Base-by-base conservation (phyloP, 1,140 invertebrate species). In the Camponotus pennsylvanicus region DNA sequence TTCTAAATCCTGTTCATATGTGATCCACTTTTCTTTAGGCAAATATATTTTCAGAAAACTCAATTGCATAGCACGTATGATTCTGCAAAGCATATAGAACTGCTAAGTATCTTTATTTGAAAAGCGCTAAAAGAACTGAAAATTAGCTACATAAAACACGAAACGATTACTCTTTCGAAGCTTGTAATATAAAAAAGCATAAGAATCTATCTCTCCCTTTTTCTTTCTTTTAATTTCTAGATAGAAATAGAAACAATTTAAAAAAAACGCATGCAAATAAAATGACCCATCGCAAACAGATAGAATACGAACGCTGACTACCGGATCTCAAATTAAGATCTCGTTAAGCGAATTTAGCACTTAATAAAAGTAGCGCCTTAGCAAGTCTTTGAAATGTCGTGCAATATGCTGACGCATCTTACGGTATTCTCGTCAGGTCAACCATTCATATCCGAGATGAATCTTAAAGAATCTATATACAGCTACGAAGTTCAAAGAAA, bases 11-110 rank as follows among this genome's bases (percentile, higher is more conserved):
- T 91, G 69, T 49, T 91, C 90, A 52, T 37, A 91, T 15, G 90
- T 91, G 67, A 90, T 61, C 90, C 90, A 91, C 69, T 91, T 78
- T 11, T 91, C 86, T n/a, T 52, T 37, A 0, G 90, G 90, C 37
- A 91, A 55, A 49, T 66, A 9, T n/a, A 40, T 85, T 45, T 85
- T 88, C 55, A 91, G 27, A 9, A 75, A 67, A 71, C 66, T 64
- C 73, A 90, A 52, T 15, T 91, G 90, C 0, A 18, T 0, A 40
- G 86, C 84, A 9, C 90, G 85, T 45, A 88, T 90, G 18, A 82
- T 3, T 37, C 90, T 91, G 69, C 45, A 80, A 90, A 87, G 9
- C 63, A n/a, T 59, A 61, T 52, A 67, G 75, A 15, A 82, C 11
- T 45, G 15, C 18, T 37, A 49, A 27, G 11, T 55, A 63, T 40